These are phyloP conservation scores for Maniola jurtina DNA, from an alignment of 1,140 invertebrate species.

Conservation along the genomic window DNA sequence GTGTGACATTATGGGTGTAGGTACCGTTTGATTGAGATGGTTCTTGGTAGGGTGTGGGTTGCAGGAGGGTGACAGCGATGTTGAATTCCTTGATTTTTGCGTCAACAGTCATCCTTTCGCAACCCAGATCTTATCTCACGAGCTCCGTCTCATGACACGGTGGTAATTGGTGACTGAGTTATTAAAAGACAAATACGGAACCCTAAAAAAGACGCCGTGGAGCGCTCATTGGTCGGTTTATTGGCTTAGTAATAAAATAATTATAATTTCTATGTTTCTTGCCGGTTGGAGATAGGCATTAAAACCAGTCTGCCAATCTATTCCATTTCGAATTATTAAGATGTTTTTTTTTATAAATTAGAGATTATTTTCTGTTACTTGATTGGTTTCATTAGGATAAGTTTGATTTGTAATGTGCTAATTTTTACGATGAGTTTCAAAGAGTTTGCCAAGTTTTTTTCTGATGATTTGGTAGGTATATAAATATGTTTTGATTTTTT, in stretches of 20 bases:
- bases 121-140: too few species aligned
- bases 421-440: constrained; percentile 17
- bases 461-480: background rate
- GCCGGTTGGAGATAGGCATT: constrained; percentile 28
- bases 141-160: background rate
- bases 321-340: constrained; percentile 36
- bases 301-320: constrained; percentile 40
- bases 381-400: constrained; percentile 21
- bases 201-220: constrained; percentile 9
- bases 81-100: too few species aligned
- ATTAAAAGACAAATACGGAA: constrained; percentile 13
- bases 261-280: constrained; percentile 27
- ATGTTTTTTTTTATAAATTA: constrained; percentile 23
- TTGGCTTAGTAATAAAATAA: constrained; percentile 4
- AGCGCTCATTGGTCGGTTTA: constrained; percentile 12
- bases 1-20: too few species aligned
- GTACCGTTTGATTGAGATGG: too few species aligned
- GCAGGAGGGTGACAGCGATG: too few species aligned
- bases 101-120: too few species aligned
- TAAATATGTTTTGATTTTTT: constrained; percentile 17
- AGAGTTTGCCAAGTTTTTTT: constrained; percentile 28
- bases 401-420: background rate
- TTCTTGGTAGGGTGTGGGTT: too few species aligned
- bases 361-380: constrained; percentile 30
- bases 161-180: constrained; percentile 15